Evolutionary conservation across 1,140 invertebrate species (phyloP), one percentile per base, ranked within the genome.

Genomic region (Colletes gigas): DNA sequence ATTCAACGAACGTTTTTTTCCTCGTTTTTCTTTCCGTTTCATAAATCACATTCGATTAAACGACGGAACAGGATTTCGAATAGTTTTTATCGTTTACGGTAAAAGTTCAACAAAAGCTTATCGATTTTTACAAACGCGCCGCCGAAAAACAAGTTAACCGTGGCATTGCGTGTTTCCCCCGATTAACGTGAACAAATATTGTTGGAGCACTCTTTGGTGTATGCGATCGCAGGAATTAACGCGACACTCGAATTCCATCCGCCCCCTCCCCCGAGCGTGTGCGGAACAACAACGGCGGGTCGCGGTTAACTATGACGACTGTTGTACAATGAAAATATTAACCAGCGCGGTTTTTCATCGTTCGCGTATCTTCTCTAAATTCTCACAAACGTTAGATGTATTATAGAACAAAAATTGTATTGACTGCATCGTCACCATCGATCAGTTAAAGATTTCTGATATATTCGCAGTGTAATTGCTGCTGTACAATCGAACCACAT

Each of bases 101-200:
- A 57, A 30, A 63, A 71, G 72, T 44, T 71, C 62, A 21, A 72
- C 57, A 78, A 63, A 72, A 72, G 76, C 70, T 54, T 50, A 78
- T 70, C 60, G 68, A 78, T 71, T 78, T 78, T 78, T 72, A 54
- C 76, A 60, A 63, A 52, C 54, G 52, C 19, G 19, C 39, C 75
- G 17, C 4, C 14, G 75, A 70, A 78, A 70, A 78, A 70, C 75
- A 68, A 78, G 76, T 63, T 72, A 72, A 72, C 70, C 70, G 68
- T 71, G 68, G 76, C 62, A 41, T 63, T 68, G 68, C 14, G 47
- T 72, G 52, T 78, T 78, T 78, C 19, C 76, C 62, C 17, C 76
- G 76, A 72, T 78, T 72, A 72, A 72, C 76, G 68, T 63, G 60
- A 8, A 47, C 68, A 78, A 78, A 78, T 72, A 78, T 78, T 63